Conservation (phyloP, 92 coral and sea anemone genomes). For the Palythoa grandiflora region DNA sequence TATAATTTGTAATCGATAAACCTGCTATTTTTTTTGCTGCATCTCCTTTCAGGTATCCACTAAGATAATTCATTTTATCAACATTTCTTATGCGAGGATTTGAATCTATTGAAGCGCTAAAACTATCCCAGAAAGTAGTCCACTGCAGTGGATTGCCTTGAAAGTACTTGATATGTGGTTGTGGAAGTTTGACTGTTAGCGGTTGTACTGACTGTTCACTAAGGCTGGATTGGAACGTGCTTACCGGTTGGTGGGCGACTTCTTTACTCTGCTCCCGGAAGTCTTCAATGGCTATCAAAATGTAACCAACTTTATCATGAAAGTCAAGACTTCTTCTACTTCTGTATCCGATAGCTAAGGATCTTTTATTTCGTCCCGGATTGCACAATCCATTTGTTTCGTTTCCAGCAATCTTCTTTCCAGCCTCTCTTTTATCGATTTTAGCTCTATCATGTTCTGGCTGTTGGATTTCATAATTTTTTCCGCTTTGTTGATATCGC, state of each 20-base stretch:
- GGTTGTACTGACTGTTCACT: background rate
- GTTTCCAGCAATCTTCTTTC: background rate
- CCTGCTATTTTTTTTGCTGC: background rate
- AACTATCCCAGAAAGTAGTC: constrained; percentile 46
- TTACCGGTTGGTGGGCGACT: background rate
- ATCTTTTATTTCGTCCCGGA: background rate
- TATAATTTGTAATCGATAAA: background rate
- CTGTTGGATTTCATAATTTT: background rate
- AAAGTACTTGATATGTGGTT: background rate
- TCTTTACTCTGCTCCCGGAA: background rate
- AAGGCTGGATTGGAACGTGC: background rate
- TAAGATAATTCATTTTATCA: constrained; percentile 7
- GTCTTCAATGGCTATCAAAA: constrained; percentile 7
- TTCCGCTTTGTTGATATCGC: background rate
- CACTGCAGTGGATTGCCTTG: background rate
- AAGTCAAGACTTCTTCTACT: background rate
- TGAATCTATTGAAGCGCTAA: constrained; percentile 42
- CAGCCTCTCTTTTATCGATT: background rate
- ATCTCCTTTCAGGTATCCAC: background rate
- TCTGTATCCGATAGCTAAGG: background rate
- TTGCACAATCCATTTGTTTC: constrained; percentile 7
- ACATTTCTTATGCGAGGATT: constrained; percentile 46
- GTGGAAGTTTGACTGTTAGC: background rate
- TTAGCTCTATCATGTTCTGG: background rate
- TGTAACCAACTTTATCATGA: background rate